phyloP scores from a whole-genome alignment of 2,113 vertebrate genomes.

The Clarias gariepinus region DNA sequence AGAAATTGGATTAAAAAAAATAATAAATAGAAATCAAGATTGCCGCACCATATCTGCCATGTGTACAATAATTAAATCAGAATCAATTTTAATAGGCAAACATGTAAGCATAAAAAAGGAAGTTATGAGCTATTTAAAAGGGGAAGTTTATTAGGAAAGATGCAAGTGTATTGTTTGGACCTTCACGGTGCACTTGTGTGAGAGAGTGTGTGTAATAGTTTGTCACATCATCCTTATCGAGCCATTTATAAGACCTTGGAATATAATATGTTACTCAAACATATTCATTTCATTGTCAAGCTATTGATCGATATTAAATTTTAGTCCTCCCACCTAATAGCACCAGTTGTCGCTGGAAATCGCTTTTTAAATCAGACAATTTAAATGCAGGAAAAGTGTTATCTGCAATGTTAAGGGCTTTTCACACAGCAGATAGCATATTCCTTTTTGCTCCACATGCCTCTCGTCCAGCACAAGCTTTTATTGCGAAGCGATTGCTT shows the following conservation, averaged over 20 bases:
- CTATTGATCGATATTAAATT: not conserved
- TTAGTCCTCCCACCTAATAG: not conserved
- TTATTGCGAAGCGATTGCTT: not conserved
- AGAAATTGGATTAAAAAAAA: too few species aligned
- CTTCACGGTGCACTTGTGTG: not conserved
- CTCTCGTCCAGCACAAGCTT: not conserved
- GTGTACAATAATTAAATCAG: too few species aligned
- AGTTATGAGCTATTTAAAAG: too few species aligned
- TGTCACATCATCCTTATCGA: not conserved
- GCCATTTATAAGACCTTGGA: not conserved
- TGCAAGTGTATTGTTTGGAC: too few species aligned
- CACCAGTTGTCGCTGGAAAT: not conserved
- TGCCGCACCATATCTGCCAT: not conserved
- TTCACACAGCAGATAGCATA: slow-evolving; percentile 22
- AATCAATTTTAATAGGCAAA: too few species aligned
- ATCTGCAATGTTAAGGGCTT: not conserved
- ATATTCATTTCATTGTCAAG: not conserved
- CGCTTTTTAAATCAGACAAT: not conserved
- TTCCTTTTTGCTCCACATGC: not conserved
- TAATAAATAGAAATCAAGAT: not conserved
- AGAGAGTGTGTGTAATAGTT: not conserved
- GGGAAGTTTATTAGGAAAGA: too few species aligned
- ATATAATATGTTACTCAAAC: not conserved
- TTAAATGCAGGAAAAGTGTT: slow-evolving; percentile 14
- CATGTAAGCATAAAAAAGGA: too few species aligned